A percentile compares a stretch with the other conserved stretches of the same genome.
These are phyloP conservation scores for Acanthisitta chloris DNA, from an alignment of 2,113 vertebrate genomes.

Conservation along the genomic window DNA sequence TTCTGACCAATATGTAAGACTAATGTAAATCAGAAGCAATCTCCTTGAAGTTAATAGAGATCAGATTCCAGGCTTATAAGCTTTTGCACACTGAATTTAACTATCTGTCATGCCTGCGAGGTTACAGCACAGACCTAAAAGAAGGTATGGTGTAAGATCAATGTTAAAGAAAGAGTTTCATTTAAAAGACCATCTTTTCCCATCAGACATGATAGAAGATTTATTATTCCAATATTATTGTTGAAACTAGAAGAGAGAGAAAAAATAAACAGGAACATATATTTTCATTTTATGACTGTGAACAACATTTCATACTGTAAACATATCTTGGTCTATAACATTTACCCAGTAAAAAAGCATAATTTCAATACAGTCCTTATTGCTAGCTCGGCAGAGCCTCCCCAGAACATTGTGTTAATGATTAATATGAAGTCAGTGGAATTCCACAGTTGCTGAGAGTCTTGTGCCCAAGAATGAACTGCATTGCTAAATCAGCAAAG, in stretches of 20 bases:
- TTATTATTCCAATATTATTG: constrained; percentile 61
- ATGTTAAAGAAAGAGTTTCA: constrained; percentile 40
- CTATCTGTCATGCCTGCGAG: constrained; percentile 40
- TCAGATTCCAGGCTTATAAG: constrained; percentile 10
- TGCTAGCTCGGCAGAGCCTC: constrained; percentile 76
- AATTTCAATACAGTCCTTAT: constrained; percentile 72
- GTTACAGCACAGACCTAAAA: constrained; percentile 22
- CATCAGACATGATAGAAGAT: constrained; percentile 64
- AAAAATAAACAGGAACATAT: constrained; percentile 47
- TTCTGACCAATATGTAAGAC: not conserved
- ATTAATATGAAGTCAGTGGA: constrained; percentile 87
- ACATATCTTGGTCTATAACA: constrained; percentile 56
- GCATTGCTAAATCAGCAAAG: constrained; percentile 91
- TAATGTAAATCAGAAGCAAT: constrained; percentile 10
- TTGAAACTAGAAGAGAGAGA: constrained; percentile 36
- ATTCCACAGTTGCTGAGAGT: constrained; percentile 83
- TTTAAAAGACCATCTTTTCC: constrained; percentile 61
- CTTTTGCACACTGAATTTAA: constrained; percentile 38
- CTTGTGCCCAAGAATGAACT: constrained; percentile 85
- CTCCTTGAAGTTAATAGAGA: constrained; percentile 45
- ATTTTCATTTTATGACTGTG: constrained; percentile 47
- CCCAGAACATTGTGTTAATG: constrained; percentile 86
- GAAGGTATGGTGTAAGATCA: constrained; percentile 39
- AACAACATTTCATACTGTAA: constrained; percentile 62
- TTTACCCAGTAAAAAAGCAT: constrained; percentile 62